Percentiles rank a stretch among this genome's conserved stretches.
These are phyloP conservation scores for Tragelaphus scriptus DNA, from an alignment of 2,113 vertebrate species.

Conservation along the genomic window DNA sequence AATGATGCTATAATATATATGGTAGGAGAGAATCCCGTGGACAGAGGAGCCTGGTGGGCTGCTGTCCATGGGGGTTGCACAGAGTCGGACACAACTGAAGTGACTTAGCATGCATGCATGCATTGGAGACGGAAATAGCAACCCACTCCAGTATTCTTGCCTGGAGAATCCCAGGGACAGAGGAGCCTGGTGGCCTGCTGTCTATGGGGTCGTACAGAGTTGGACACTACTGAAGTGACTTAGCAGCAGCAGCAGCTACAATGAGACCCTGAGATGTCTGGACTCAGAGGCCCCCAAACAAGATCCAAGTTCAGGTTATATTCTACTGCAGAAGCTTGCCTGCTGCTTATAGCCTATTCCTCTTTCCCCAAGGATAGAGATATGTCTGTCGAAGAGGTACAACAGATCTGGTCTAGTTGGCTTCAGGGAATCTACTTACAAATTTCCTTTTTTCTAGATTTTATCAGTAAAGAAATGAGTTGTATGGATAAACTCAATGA, in stretches of 20 bases:
- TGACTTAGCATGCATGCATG: neutral
- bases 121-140: neutral
- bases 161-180: neutral
- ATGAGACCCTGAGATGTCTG: neutral
- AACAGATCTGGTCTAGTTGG: neutral
- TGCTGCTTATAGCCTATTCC: neutral
- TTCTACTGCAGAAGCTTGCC: neutral
- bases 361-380: neutral
- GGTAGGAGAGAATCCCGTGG: neutral
- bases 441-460: neutral
- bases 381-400: neutral
- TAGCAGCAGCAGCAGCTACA: neutral
- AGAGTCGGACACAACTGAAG: neutral
- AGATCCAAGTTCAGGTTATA: neutral
- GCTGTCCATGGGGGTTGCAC: neutral
- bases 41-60: neutral
- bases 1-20: neutral
- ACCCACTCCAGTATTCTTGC: neutral
- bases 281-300: neutral
- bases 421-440: neutral
- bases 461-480: neutral
- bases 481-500: neutral
- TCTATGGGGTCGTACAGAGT: neutral
- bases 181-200: neutral
- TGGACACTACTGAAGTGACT: fast-evolving